Conservation (phyloP, 2,888 invertebrate species). For the Nebria brevicollis region DNA sequence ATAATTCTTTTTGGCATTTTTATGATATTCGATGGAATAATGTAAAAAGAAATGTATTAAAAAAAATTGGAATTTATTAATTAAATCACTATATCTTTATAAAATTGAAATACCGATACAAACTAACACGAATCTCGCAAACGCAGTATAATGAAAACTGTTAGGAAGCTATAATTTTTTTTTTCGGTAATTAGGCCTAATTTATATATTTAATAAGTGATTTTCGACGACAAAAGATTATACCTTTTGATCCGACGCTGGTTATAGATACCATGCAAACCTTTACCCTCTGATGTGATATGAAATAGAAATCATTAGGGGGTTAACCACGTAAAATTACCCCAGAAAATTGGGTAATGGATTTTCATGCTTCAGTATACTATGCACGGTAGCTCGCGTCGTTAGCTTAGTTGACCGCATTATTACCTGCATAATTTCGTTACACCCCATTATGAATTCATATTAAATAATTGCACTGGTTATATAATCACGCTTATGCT, state of each 20-base stretch:
- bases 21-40: too few relatives aligned
- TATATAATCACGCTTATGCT: not conserved
- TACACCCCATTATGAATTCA: not conserved
- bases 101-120: too few relatives aligned
- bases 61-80: too few relatives aligned
- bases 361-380: not conserved
- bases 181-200: not conserved
- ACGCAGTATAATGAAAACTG: too few relatives aligned
- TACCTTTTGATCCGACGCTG: not conserved
- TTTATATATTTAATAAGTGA: not conserved
- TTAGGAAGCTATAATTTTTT: too few relatives aligned
- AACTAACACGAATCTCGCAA: too few relatives aligned
- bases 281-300: too few relatives aligned
- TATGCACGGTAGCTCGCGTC: not conserved
- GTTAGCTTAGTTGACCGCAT: not conserved
- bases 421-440: not conserved
- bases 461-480: not conserved
- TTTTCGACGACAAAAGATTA: not conserved
- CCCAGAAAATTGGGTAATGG: not conserved
- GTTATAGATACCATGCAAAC: not conserved
- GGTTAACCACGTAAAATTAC: not conserved
- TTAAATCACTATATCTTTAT: too few relatives aligned
- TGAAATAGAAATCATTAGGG: not conserved
- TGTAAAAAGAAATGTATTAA: too few relatives aligned
- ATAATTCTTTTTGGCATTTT: too few relatives aligned